Evolutionary conservation across 1,140 invertebrate species (phyloP).

Genomic region (Periplaneta americana): DNA sequence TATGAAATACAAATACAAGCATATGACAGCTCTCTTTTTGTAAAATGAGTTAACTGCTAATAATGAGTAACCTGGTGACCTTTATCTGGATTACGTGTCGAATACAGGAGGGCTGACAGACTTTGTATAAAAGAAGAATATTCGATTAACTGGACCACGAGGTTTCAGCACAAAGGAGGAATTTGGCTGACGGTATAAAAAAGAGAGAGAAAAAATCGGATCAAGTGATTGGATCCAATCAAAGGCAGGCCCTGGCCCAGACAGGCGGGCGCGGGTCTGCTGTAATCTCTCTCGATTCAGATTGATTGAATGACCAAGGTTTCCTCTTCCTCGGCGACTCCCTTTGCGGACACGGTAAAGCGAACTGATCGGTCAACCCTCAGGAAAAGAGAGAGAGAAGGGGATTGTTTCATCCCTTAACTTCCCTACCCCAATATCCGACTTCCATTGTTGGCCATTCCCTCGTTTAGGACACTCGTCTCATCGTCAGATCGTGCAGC

Average conservation of each 20-base stretch:
- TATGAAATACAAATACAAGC: too few species aligned
- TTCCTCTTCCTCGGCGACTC: not conserved
- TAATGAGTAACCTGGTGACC: not conserved
- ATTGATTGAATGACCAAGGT: conserved; percentile 4
- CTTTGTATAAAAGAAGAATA: not conserved
- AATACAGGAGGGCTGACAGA: not conserved
- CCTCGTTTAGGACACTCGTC: not conserved
- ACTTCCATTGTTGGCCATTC: not conserved
- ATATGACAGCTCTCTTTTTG: too few species aligned
- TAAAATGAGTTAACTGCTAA: too few species aligned
- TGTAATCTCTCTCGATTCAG: conserved; percentile 2
- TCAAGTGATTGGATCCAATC: conserved; percentile 8
- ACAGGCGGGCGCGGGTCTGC: not conserved
- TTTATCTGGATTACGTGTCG: not conserved
- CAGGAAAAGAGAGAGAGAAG: not conserved
- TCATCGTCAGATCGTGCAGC: not conserved
- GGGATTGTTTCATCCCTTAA: not conserved
- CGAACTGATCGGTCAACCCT: not conserved
- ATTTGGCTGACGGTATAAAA: not conserved
- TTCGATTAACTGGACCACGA: not conserved
- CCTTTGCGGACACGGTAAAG: not conserved
- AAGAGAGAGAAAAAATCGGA: not conserved
- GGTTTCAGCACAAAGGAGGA: not conserved
- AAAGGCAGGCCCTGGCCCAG: not conserved
- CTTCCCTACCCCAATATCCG: not conserved